phyloP scores from a whole-genome alignment of 2,113 vertebrate species.

The Dryoscopus gambensis region DNA sequence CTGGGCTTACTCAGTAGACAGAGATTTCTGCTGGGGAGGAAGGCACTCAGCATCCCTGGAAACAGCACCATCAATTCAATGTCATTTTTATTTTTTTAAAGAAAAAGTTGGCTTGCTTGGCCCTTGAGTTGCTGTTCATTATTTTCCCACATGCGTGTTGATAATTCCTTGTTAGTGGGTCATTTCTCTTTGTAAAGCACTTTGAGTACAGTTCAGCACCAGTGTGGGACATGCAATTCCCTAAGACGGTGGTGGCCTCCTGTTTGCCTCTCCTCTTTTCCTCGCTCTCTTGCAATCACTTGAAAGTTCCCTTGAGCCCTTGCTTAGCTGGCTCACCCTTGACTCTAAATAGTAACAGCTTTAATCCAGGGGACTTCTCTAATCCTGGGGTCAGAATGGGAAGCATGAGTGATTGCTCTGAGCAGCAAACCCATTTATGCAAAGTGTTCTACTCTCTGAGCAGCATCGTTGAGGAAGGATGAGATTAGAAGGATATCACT shows the following conservation, averaged over 20 bases:
- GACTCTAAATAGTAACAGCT: constrained; percentile 47
- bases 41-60: background rate
- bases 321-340: constrained; percentile 2
- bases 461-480: constrained; percentile 27
- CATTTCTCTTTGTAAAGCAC: background rate
- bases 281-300: background rate
- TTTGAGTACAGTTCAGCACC: background rate
- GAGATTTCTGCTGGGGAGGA: background rate
- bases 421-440: constrained; percentile 48
- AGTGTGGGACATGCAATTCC: background rate
- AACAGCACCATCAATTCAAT: background rate
- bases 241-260: background rate
- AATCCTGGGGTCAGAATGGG: background rate
- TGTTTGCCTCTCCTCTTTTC: background rate
- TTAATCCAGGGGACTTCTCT: constrained; percentile 48
- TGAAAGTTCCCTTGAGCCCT: background rate
- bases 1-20: background rate
- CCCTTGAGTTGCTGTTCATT: background rate
- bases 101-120: background rate
- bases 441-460: constrained; percentile 32
- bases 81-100: background rate
- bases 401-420: constrained; percentile 5
- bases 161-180: background rate
- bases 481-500: constrained; percentile 60
- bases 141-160: background rate